Base-by-base conservation (phyloP, 2,113 vertebrate species). In the Myocastor coypus region DNA sequence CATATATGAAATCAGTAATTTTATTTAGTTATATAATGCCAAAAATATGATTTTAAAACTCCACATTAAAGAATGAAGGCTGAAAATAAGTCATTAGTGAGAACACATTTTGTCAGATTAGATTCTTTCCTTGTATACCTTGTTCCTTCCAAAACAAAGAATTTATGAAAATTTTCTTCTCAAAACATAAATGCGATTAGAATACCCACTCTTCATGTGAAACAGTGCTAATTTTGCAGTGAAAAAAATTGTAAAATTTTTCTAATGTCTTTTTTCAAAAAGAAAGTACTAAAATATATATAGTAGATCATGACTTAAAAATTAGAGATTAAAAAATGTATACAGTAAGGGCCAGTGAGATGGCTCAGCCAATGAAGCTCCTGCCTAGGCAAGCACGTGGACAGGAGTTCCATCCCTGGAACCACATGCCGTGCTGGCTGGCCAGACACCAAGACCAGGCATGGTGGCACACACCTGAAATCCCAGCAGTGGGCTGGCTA, bases 101-200 rank as follows among this genome's bases (percentile, higher is more conserved):
- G 24, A 98, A 92, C 83, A 94, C 95, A 96, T 86, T 97, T 98
- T 96, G 97, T 96, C 96, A 95, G 24, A 89, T 96, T 92, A 96
- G 97, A 97, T 97, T 94, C 98, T 98, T 98, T 98, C 95, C 97
- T 97, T 97, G 94, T 92, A 94, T 73, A 97, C 92, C 98, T 98
- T 97, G 97, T 97, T 94, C 19, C 86, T 98, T 98, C 98, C 90
- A 96, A 96, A 98, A 95, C 92, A 97, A 98, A 92, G 94, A 95
- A 96, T 98, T 96, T 98, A 95, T 97, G 85, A 97, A 97, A 96
- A 50, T 96, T 98, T 94, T 88, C 37, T 68, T 89, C 30, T 75
- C 64, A 77, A 97, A 92, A 86, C 9, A 28, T 63, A 59, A 82
- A 34, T 77, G 30, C 46, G 92, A 83, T 83, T 94, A 97, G n/a